These are phyloP conservation scores for Pollicipes pollicipes DNA, from an alignment of 1,140 invertebrate species.

Conservation along the genomic window DNA sequence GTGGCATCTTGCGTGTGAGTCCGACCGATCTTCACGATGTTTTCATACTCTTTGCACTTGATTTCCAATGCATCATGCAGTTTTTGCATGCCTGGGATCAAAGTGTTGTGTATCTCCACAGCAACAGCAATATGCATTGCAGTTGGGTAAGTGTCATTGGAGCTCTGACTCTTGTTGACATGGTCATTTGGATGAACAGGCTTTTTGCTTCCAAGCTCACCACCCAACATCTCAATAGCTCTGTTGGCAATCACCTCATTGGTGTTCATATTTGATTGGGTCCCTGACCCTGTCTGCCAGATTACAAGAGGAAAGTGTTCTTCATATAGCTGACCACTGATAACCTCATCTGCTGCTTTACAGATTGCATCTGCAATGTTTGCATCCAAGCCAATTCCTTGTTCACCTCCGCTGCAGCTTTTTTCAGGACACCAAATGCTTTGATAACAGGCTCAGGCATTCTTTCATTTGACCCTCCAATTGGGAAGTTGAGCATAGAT, in stretches of 20 bases:
- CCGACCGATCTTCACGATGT: constrained; percentile 88
- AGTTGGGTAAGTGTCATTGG: constrained; percentile 97
- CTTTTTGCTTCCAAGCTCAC: constrained; percentile 73
- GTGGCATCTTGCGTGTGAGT: constrained; percentile 83
- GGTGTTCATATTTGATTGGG: constrained; percentile 98
- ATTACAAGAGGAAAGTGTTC: constrained; percentile 94
- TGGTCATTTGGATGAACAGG: constrained; percentile 99
- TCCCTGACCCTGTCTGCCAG: constrained; percentile 75
- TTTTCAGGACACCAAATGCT: constrained; percentile 92
- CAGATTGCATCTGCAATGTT: constrained; percentile 76
- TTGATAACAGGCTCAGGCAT: constrained; percentile 85
- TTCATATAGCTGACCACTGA: constrained; percentile 75
- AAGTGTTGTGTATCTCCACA: constrained; percentile 60
- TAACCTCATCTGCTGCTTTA: constrained; percentile 87
- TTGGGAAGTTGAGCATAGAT: constrained; percentile 93
- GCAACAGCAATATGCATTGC: constrained; percentile 97
- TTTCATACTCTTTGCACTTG: constrained; percentile 68
- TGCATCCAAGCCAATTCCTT: constrained; percentile 76
- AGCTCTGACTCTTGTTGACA: constrained; percentile 94
- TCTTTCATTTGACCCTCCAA: constrained; percentile 73
- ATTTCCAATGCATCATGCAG: constrained; percentile 51
- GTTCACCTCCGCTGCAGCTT: constrained; percentile 90
- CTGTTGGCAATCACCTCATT: constrained; percentile 87
- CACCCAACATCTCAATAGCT: constrained; percentile 88
- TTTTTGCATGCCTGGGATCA: constrained; percentile 62